phyloP scores from a whole-genome alignment of 2,888 invertebrate genomes.

The Deladenus siricidicola region DNA sequence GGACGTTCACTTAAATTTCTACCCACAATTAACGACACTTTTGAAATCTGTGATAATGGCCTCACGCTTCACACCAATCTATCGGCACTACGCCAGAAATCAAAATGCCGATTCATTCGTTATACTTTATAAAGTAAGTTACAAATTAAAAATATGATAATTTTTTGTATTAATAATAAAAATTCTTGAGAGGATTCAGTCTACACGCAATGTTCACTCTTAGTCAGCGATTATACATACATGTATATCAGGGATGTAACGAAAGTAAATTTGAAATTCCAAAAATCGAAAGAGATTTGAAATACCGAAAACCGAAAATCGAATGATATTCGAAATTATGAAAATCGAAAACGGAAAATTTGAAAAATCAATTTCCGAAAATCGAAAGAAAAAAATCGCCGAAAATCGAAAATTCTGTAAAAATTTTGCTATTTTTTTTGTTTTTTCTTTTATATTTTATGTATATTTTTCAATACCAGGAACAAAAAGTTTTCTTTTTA shows the following conservation, averaged over 20 bases:
- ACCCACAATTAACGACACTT: conserved; percentile 83
- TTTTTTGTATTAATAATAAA: neutral
- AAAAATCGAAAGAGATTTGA: neutral
- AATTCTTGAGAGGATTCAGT: neutral
- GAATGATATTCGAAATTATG: no score
- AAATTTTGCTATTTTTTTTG: no score
- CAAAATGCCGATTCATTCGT: conserved; percentile 81
- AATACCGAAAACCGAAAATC: no score
- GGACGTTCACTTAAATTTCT: conserved; percentile 58
- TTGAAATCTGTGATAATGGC: conserved; percentile 80
- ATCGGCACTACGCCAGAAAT: conserved; percentile 72
- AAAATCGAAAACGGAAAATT: no score
- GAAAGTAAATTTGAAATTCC: neutral
- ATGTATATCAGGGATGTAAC: neutral
- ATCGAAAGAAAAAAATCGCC: no score
- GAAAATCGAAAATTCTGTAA: no score
- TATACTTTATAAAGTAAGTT: conserved; percentile 69
- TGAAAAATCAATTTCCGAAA: no score
- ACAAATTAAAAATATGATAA: no score
- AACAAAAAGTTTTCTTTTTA: no score
- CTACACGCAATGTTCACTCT: neutral
- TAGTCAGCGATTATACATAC: no score
- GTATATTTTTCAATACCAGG: no score
- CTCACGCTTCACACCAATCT: conserved; percentile 82
- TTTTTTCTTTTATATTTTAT: no score